A percentile compares a stretch with the other conserved stretches of the same genome.
Conservation (phyloP, 2,113 vertebrate species). For the Ramphastos sulfuratus region DNA sequence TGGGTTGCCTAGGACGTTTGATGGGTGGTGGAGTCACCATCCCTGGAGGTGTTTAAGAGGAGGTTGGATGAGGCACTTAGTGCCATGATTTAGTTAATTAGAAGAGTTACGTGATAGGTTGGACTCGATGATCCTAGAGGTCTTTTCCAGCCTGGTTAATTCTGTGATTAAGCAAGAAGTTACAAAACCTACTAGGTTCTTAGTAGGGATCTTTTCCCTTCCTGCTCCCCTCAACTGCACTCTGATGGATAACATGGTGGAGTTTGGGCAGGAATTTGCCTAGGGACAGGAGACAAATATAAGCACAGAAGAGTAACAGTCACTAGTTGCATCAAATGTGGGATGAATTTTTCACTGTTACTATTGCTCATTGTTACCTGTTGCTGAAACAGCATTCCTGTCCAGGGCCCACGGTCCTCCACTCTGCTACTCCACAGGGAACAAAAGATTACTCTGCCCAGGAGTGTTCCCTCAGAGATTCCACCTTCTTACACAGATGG, state of each 20-base stretch:
- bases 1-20: rapidly evolving
- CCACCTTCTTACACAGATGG: neutral
- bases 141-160: too few species aligned
- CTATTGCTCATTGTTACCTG: neutral
- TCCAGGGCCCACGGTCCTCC: neutral
- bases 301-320: neutral
- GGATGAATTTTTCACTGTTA: conserved; percentile 29
- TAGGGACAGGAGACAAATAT: neutral
- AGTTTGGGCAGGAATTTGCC: neutral
- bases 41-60: too few species aligned
- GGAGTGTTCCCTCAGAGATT: neutral
- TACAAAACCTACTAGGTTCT: neutral
- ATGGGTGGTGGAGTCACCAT: neutral
- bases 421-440: neutral
- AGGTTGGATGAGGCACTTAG: too few species aligned
- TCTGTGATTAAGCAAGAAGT: neutral
- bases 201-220: neutral
- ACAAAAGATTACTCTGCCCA: neutral
- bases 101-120: too few species aligned
- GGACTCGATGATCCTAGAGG: too few species aligned
- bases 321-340: neutral
- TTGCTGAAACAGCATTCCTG: neutral
- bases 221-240: neutral
- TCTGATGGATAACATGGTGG: neutral
- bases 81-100: too few species aligned